These are phyloP conservation scores for Trachymyrmex cornetzi DNA, from an alignment of 1,140 invertebrate genomes.

Conservation along the genomic window DNA sequence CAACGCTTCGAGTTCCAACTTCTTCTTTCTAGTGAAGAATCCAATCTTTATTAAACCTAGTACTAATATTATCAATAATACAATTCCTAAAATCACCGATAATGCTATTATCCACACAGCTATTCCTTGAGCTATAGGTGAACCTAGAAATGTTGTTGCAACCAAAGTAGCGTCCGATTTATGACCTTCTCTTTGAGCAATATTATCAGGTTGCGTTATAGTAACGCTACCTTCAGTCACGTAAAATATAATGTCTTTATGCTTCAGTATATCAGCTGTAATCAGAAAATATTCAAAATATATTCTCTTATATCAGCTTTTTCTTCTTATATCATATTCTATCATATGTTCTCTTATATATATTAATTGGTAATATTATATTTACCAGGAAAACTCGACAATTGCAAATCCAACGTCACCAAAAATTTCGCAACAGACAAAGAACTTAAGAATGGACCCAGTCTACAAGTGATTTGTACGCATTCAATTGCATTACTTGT, in stretches of 20 bases:
- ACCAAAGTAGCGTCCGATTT: conserved; percentile 70
- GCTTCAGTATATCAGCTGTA: conserved; percentile 73
- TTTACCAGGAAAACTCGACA: conserved; percentile 73
- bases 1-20: conserved; percentile 78
- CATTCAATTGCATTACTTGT: conserved; percentile 73
- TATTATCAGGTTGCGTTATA: conserved; percentile 71
- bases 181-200: conserved; percentile 61
- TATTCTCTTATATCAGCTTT: not conserved
- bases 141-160: conserved; percentile 80
- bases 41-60: conserved; percentile 82
- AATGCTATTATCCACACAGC: conserved; percentile 82
- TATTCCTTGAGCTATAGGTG: conserved; percentile 69
- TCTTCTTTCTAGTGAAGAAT: conserved; percentile 83
- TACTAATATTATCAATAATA: conserved; percentile 79
- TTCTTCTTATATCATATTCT: not conserved
- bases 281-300: conserved; percentile 52
- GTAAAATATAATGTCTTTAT: conserved; percentile 80
- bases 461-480: conserved; percentile 71
- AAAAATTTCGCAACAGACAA: conserved; percentile 73
- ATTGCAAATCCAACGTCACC: conserved; percentile 76
- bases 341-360: no score
- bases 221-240: conserved; percentile 76
- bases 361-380: conserved; percentile 20
- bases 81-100: conserved; percentile 82
- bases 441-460: conserved; percentile 75